Base-by-base conservation (phyloP, 2,797 vertebrate genomes). In the Centropyge bicolor region DNA sequence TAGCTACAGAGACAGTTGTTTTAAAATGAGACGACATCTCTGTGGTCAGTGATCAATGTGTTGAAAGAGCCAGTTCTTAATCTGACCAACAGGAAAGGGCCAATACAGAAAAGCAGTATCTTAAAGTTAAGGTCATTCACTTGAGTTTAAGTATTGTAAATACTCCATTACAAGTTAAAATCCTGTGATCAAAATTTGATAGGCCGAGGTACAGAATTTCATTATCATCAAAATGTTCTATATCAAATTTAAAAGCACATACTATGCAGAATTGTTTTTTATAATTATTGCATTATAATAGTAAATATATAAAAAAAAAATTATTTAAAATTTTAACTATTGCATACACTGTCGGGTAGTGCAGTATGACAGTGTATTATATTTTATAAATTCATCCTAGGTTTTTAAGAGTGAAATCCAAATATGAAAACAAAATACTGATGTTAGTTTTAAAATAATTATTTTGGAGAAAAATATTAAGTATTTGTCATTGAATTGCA, bases 31-130 rank as follows among this genome's bases (percentile, higher is more conserved):
- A 8, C 48, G 68, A 22, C 62, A 62, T 70, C 55, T 77, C 80
- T 49, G 45, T 67, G 76, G 80, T 57, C 61, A 36, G 69, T 70
- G 70, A 78, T 88, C 81, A 83, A 69, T 78, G 81, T 76, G 48
- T 31, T 77, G 78, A 73, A 75, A 60, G 36, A 65, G 41, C 40
- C 66, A 66, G 70, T 13, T 74, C 83, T 78, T 86, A 81, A 84
- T 87, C 70, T 76, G 64, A 72, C 63, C 65, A 68, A 71, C 41
- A 63, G 51, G 70, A 77, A 61, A 66, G 59, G 43, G 38, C 27
- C 19, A 22, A 8, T 10, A 43, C n/a, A 41, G 60, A 76, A 72
- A 31, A 76, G 64, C 43, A 75, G 57, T 59, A 24, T 46, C 36
- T 55, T 80, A 17, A 85, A 45, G 56, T 78, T 77, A 45, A 78